Conservation (phyloP, 2,797 vertebrate species). For the Sebastes cheni region DNA sequence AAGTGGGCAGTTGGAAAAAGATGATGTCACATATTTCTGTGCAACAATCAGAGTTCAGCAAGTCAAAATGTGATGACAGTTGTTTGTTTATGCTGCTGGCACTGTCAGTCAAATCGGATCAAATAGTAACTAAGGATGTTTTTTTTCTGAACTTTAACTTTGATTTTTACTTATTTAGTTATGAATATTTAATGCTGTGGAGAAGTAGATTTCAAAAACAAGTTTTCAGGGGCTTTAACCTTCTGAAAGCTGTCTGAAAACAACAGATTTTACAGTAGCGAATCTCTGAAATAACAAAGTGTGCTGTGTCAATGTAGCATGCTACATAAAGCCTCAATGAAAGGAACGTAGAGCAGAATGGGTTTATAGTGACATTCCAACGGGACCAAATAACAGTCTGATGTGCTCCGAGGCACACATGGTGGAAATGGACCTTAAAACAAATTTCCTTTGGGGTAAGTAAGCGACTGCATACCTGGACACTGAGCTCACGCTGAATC, state of each 20-base stretch:
- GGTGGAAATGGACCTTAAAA: conserved; percentile 71
- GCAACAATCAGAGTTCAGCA: not conserved
- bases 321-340: conserved; percentile 20
- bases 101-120: not conserved
- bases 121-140: not conserved
- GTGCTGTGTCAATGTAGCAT: not conserved
- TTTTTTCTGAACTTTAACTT: not conserved
- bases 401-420: conserved; percentile 50
- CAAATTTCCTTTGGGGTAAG: conserved; percentile 66
- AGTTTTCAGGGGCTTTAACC: not conserved
- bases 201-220: not conserved
- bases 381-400: conserved; percentile 34
- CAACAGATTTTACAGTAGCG: not conserved
- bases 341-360: not conserved
- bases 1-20: not conserved
- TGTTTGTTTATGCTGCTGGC: not conserved
- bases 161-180: not conserved
- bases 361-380: conserved; percentile 43
- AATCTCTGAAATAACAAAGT: conserved; percentile 24
- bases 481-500: conserved; percentile 41
- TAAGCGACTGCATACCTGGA: conserved; percentile 64
- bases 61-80: not conserved
- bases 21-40: not conserved
- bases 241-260: too few species aligned
- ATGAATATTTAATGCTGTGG: not conserved